Base-by-base conservation (phyloP, 2,888 invertebrate genomes). In the Idaea biselata region DNA sequence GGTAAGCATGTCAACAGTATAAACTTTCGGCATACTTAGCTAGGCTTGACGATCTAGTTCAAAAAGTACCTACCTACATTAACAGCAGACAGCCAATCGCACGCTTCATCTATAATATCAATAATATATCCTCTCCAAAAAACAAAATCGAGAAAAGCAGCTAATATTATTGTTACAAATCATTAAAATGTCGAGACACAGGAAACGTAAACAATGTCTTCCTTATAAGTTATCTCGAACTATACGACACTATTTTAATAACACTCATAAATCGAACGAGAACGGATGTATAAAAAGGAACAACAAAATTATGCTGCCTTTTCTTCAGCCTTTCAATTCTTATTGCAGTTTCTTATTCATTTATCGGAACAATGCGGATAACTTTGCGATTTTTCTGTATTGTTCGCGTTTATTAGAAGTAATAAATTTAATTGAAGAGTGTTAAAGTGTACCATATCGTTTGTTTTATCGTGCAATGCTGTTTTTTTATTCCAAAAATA, bases 221-320 rank as follows among this genome's bases (percentile, higher is more conserved):
- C 11, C 44, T 14, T 44, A 44, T 8, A 44, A 44, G 44, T 44
- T 44, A 55, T 16, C 55, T 16, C 16, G 55, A 17, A 55, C 16
- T 17, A 17, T 7, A 55, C 16, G 16, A 17, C 55, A 17, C 16
- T 17, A 17, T 16, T 55, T 55, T 55, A 55, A 55, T 55, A 55
- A 55, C 16, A 55, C 55, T 17, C 55, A 55, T 55, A 55, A 55
- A 55, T 55, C 55, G 55, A 55, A 17, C 16, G 55, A 6, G 55
- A 55, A 55, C 55, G 17, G 55, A 55, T 55, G 55, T 55, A 17
- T 16, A 16, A 16, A 55, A 55, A 17, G 55, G 17, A 55, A 16
- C 16, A 55, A 55, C 16, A 55, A n/a, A 55, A 17, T 17, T 55
- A 55, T 55, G 16, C 55, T 55, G 16, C 17, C 17, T 55, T 55